Conservation (phyloP, 2,113 vertebrate species). For the Amphilophus citrinellus region DNA sequence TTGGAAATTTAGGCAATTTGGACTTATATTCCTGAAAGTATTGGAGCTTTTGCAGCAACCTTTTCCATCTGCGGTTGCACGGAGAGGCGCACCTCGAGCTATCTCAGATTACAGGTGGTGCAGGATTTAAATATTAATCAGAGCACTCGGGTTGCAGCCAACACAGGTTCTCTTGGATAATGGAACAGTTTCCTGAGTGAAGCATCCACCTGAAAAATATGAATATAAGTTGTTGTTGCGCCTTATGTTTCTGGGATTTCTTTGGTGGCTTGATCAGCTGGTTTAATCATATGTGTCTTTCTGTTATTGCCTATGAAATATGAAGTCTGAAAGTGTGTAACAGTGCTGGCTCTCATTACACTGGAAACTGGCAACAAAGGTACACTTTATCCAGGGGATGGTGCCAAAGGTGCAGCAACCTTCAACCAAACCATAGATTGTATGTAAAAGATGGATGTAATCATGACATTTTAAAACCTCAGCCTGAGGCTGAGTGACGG, state of each 20-base stretch:
- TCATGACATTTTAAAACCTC: too few relatives aligned
- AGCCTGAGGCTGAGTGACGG: too few relatives aligned
- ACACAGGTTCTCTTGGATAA: background rate
- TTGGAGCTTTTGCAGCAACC: constrained; percentile 1
- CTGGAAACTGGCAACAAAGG: background rate
- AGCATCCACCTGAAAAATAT: background rate
- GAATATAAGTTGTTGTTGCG: background rate
- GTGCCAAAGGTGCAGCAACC: background rate
- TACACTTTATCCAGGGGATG: background rate
- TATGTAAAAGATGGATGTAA: background rate
- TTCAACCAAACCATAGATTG: background rate
- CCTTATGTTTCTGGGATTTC: background rate
- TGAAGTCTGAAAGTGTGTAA: background rate
- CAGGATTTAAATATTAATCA: constrained; percentile 63
- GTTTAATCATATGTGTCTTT: background rate
- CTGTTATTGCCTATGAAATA: background rate
- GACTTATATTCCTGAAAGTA: background rate
- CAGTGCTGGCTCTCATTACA: too few relatives aligned
- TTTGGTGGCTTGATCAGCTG: background rate
- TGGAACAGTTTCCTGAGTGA: background rate
- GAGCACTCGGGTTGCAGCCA: constrained; percentile 46
- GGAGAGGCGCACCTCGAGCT: background rate
- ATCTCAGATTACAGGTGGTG: constrained; percentile 44
- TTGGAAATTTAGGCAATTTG: background rate
- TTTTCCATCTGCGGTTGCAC: background rate